Evolutionary conservation across 2,888 invertebrate species (phyloP).

Genomic region (Psylliodes chrysocephalus): DNA sequence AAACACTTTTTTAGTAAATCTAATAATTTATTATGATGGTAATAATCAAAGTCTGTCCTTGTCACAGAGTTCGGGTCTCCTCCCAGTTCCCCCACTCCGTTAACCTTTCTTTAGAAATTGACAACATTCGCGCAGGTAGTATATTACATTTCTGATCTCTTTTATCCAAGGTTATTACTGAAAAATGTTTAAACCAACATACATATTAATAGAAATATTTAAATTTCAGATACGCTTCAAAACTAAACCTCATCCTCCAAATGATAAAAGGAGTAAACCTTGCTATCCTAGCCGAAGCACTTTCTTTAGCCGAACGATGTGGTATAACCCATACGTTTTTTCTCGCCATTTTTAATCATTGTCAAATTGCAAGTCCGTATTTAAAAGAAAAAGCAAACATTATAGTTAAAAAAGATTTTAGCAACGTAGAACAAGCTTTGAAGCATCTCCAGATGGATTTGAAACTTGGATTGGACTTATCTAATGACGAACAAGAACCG

Average conservation of each 20-base stretch:
- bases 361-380: constrained; percentile 83
- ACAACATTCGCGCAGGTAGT: too few species aligned
- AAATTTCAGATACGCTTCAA: constrained; percentile 84
- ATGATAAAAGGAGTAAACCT: constrained; percentile 85
- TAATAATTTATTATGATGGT: too few species aligned
- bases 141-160: too few species aligned
- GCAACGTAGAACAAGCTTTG: constrained; percentile 75
- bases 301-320: constrained; percentile 92
- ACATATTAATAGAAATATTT: too few species aligned
- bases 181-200: too few species aligned
- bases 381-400: constrained; percentile 81
- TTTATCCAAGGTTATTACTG: too few species aligned
- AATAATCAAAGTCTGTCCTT: too few species aligned
- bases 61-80: too few species aligned
- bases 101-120: too few species aligned
- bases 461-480: constrained; percentile 85
- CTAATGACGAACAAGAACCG: constrained; percentile 89
- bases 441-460: constrained; percentile 93
- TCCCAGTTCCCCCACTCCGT: too few species aligned
- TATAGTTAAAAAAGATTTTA: constrained; percentile 57
- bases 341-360: constrained; percentile 85
- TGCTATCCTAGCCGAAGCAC: constrained; percentile 90
- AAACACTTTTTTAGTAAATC: too few species aligned
- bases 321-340: constrained; percentile 90
- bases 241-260: constrained; percentile 89